These are phyloP conservation scores for Periophthalmodon schlosseri DNA, from an alignment of 2,113 vertebrate genomes.

Conservation along the genomic window DNA sequence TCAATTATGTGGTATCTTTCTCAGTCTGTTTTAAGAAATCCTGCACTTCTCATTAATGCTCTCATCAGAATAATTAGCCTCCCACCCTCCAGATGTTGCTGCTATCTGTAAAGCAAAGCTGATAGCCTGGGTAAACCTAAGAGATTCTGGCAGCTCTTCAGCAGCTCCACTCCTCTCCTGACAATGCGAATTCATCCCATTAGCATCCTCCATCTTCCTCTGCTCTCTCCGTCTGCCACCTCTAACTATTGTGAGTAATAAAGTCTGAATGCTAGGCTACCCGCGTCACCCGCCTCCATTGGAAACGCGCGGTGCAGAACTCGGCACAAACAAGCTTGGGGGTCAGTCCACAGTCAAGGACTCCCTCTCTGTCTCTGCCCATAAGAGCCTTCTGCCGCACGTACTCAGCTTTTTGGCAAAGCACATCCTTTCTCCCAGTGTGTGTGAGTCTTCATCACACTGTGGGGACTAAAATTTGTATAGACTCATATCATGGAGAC, in stretches of 20 bases:
- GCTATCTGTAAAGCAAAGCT: constrained; percentile 4
- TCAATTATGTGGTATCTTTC: not conserved
- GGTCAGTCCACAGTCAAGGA: constrained; percentile 68
- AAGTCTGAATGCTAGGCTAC: constrained; percentile 29
- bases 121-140: constrained; percentile 9
- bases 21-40: not conserved
- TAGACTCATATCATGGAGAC: too few species aligned
- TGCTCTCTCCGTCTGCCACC: constrained; percentile 22
- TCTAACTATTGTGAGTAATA: constrained; percentile 32
- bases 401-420: constrained; percentile 39
- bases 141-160: constrained; percentile 24
- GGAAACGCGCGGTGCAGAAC: constrained; percentile 34
- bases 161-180: constrained; percentile 34
- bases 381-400: constrained; percentile 40
- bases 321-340: constrained; percentile 60
- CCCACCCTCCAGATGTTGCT: constrained; percentile 1
- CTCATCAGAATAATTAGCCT: constrained; percentile 3
- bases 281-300: constrained; percentile 18
- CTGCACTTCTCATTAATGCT: not conserved
- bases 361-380: constrained; percentile 58
- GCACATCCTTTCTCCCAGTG: constrained; percentile 18
- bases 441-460: not conserved
- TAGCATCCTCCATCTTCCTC: constrained; percentile 59
- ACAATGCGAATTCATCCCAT: constrained; percentile 44
- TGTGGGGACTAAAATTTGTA: too few species aligned